Evolutionary conservation across 2,113 vertebrate genomes (phyloP), one percentile per base, ranked within the genome.

Genomic region (Pluvialis apricaria): DNA sequence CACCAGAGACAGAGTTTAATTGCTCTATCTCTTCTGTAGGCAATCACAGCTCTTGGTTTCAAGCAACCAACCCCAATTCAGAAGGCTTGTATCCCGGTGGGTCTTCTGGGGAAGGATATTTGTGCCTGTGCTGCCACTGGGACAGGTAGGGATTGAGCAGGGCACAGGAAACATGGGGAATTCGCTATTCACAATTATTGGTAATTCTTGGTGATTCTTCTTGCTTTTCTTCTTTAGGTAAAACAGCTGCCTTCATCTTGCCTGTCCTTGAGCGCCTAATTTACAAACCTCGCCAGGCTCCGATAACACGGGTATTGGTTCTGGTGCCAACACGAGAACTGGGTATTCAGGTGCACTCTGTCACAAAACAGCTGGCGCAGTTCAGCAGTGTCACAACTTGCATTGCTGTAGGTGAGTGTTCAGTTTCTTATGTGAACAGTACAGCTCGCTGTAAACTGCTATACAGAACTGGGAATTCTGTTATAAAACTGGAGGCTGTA

Each of bases 41-140:
- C 99, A 62, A 97, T 99, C 87, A 98, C 99, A 40, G 97, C 98
- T 40, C 97, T 99, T 98, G 99, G 99, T 77, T 99, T 99, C 94
- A 98, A 98, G 94, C 98, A 99, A 96, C 99, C 99, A 28, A 99
- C 99, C 5, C 99, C 99, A 0, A 99, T 99, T 97, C 99, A 99
- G 98, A 99, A 99, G 96, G 99, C 99, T 2, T 99, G 99, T 76
- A 98, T 99, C 36, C 99, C 99, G 0, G 98, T 99, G 16, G 99
- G 99, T 11, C 98, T 99, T 75, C 78, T 99, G 94, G 99, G 99
- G n/a, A 98, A 98, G 94, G 99, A 99, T 96, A 98, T 99, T 66
- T 99, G 99, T 76, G 99, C 99, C 58, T 99, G 99, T 64, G 99
- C 99, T 55, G 99, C 99, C 40, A 99, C 99, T 32, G 99, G 99